Percentiles rank a stretch among this genome's conserved stretches.
Conservation (phyloP, 2,888 invertebrate species). For the Drymonia ruficornis region DNA sequence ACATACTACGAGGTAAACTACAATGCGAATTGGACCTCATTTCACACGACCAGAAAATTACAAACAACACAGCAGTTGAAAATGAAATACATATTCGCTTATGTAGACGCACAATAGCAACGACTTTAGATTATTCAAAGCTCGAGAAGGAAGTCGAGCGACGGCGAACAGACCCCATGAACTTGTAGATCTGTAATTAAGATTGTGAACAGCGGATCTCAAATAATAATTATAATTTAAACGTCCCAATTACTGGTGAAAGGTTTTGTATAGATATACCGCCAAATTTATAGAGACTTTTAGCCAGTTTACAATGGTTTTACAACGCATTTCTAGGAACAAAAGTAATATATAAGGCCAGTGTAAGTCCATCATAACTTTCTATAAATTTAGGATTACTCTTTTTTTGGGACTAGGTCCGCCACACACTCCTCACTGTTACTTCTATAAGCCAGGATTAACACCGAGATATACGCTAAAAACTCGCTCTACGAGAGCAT, state of each 20-base stretch:
- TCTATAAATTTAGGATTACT: too few species aligned
- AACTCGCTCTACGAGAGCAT: too few species aligned
- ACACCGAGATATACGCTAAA: too few species aligned
- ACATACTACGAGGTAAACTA: conserved; percentile 19
- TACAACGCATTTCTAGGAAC: too few species aligned
- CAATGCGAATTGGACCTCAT: conserved; percentile 19
- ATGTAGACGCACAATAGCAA: conserved; percentile 12
- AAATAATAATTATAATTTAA: conserved; percentile 27
- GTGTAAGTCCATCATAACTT: too few species aligned
- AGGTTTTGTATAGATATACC: not conserved
- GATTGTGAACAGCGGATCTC: conserved; percentile 27
- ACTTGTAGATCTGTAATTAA: conserved; percentile 32
- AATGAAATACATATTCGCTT: not conserved
- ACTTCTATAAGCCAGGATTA: too few species aligned
- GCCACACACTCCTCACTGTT: too few species aligned
- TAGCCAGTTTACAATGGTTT: too few species aligned
- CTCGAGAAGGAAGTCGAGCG: conserved; percentile 17
- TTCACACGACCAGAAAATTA: conserved; percentile 28
- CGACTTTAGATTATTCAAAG: not conserved
- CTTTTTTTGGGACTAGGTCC: too few species aligned
- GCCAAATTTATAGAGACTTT: too few species aligned
- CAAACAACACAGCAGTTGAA: conserved; percentile 7
- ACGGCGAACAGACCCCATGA: not conserved
- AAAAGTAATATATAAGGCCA: too few species aligned
- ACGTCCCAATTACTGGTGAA: not conserved